Base-by-base conservation (phyloP, 2,888 invertebrate species). In the Mallateleia sp. region DNA sequence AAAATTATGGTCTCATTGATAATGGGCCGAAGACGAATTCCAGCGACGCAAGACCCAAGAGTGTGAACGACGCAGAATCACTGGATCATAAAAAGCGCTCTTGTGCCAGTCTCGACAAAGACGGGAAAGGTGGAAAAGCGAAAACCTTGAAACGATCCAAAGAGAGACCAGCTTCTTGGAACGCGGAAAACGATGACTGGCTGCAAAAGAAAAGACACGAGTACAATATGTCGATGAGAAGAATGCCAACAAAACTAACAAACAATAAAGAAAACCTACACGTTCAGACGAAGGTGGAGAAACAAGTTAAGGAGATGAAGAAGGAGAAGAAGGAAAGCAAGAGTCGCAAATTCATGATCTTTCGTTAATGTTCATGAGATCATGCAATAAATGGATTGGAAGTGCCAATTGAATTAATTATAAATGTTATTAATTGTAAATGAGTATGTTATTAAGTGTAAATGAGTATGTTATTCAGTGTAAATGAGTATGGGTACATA, bases 1-100 rank as follows among this genome's bases (percentile, higher is more conserved):
- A 93, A 75, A 90, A 95, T 88, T 94, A 95, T 77, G 95, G 95
- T 15, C 90, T 93, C 4, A 93, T 94, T 32, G 94, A 94, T 88
- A 75, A 89, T 38, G 74, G 72, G 15, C 28, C 69, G 4, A 66
- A 75, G 2, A 42, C 42, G 3, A 74, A 71, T 56, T 50, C 60
- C 15, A 58, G 38, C 28, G 75, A 67, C 11, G 24, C 9, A 11
- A 79, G 85, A 60, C 58, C 79, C 14, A 88, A 85, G 50, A 84
- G 60, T 66, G 58, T 75, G 0, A 85, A 87, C 9, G 89, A 85
- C 34, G 62, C 45, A n/a, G 89, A 90, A 4, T 58, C 52, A 0
- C n/a, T 22, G 8, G 79, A 75, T 71, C 66, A 91, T 24, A 90
- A 85, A 18, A 90, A 89, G 58, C 88, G 88, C 22, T 92, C 92